Base-by-base conservation (phyloP, 2,797 vertebrate genomes). In the Oceanodroma leucorhoa region DNA sequence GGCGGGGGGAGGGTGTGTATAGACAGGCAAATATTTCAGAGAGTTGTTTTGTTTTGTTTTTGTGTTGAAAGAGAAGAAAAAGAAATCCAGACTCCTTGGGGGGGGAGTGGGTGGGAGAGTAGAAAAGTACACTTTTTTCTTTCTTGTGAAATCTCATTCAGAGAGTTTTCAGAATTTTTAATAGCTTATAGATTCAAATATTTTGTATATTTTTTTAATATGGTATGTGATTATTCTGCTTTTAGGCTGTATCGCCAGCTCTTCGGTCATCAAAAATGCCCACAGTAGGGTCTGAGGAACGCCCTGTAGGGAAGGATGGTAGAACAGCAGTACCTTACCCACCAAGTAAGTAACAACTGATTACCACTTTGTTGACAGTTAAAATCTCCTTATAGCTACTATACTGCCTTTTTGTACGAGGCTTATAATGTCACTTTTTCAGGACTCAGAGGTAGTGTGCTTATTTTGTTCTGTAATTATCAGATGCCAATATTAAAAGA, bases 301-400 rank as follows among this genome's bases (percentile, higher is more conserved):
- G 99, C 61, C 98, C 98, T 55, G 93, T 98, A 41, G 98, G 98
- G 87, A 99, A 99, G 97, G 99, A 99, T 58, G 98, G 98, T 41
- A 98, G 99, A 98, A 98, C 98, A 38, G 98, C 98, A 53, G 99
- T 99, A 45, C 98, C 99, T 27, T 99, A 99, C 94, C 99, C 99
- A 80, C 99, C 99, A 95, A 99, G 99, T 99, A 98, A 98, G 99
- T 96, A 70, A 15, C 38, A 45, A 13, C 10, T n/a, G 32, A 16
- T 77, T 6, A 21, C 65, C 29, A 5, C 14, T 61, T 23, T 36
- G 29, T 24, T 75, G 40, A 18, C 41, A 48, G 53, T 17, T 55
- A 26, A 62, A 29, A 18, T 65, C 36, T 62, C 54, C 24, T 61
- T 30, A 13, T 3, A 57, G 16, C 46, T 66, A 4, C 67, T 94